Conservation (phyloP, 2,888 invertebrate genomes). For the Marronus borbonicus region DNA sequence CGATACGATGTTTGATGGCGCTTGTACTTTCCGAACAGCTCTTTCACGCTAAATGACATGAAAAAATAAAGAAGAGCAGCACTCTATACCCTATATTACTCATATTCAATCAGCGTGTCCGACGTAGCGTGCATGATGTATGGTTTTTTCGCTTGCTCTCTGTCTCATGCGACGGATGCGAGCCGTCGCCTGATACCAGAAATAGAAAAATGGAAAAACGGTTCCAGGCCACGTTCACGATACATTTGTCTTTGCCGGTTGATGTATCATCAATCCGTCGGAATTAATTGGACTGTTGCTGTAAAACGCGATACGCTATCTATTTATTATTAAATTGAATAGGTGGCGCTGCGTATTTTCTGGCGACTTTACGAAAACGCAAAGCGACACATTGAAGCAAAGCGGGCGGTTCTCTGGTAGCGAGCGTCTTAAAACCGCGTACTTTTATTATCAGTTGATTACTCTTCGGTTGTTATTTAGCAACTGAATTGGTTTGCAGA, state of each 20-base stretch:
- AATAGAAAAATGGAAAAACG: constrained; percentile 18
- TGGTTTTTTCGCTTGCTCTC: not conserved
- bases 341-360: not conserved
- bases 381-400: too few relatives aligned
- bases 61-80: constrained; percentile 1
- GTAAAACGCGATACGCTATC: constrained; percentile 30
- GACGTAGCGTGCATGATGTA: constrained; percentile 41
- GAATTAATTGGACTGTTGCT: constrained; percentile 39
- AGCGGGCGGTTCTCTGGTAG: too few relatives aligned
- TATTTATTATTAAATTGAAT: constrained; percentile 25
- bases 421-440: too few relatives aligned
- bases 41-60: constrained; percentile 3
- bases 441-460: too few relatives aligned
- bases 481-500: too few relatives aligned
- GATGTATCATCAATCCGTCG: constrained; percentile 36
- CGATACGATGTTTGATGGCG: too few relatives aligned
- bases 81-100: constrained; percentile 28
- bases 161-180: not conserved
- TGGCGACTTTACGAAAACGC: too few relatives aligned
- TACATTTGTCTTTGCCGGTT: constrained; percentile 1
- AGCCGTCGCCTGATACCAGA: not conserved
- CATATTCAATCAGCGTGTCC: constrained; percentile 39
- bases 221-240: constrained; percentile 5
- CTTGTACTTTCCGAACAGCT: not conserved
- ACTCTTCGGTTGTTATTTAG: too few relatives aligned